Evolutionary conservation across 2,797 vertebrate genomes (phyloP).

Genomic region (Halcyon leucocephala): DNA sequence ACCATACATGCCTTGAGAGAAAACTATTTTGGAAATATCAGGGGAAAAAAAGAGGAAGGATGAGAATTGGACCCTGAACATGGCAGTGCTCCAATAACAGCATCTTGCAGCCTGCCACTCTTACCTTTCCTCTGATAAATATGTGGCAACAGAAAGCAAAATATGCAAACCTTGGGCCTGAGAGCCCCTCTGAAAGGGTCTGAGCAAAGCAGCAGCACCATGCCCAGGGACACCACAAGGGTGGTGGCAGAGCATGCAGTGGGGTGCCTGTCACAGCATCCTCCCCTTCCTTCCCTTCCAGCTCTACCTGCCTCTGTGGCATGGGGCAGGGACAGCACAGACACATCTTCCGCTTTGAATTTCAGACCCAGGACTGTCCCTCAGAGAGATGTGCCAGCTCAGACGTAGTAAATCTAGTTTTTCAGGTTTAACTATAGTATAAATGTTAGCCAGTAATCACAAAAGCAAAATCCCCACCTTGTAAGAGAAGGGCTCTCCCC

Average conservation of each 20-base stretch:
- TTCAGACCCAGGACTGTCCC: neutral
- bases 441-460: neutral
- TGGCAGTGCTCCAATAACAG: neutral
- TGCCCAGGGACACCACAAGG: neutral
- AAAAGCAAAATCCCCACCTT: neutral
- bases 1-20: neutral
- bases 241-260: rapidly evolving
- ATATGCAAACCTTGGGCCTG: neutral
- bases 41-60: neutral
- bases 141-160: neutral
- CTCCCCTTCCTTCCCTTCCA: neutral
- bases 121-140: neutral
- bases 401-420: neutral
- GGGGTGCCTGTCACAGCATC: neutral
- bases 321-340: neutral
- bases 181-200: neutral
- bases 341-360: neutral
- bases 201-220: neutral
- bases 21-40: neutral
- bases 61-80: neutral
- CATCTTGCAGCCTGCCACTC: neutral
- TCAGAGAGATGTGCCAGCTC: neutral
- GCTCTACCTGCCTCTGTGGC: neutral
- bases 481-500: neutral
- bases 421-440: neutral